Percentiles rank a stretch among this genome's conserved stretches.
Evolutionary conservation across 2,888 invertebrate species (phyloP).

Genomic region (Hyposoter dolosus): DNA sequence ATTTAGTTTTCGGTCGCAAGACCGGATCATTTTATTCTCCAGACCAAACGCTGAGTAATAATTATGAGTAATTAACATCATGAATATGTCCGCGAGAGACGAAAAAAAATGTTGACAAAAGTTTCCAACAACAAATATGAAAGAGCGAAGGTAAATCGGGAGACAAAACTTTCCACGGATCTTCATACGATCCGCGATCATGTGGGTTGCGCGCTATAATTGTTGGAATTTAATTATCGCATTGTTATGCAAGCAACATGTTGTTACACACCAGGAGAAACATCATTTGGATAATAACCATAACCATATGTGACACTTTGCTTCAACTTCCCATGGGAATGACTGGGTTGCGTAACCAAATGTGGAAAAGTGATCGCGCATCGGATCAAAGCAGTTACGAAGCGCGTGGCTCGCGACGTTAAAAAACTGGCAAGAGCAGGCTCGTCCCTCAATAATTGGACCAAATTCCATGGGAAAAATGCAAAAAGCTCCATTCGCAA

Average conservation of each 20-base stretch:
- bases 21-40: no score
- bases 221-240: constrained; percentile 48
- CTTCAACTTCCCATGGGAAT: background rate
- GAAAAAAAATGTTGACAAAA: no score
- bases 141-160: background rate
- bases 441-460: background rate
- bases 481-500: background rate
- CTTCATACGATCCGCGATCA: background rate
- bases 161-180: constrained; percentile 13
- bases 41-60: no score
- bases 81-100: no score
- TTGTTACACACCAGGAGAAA: constrained; percentile 10
- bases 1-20: no score
- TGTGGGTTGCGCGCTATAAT: background rate
- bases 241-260: constrained; percentile 25
- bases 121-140: background rate
- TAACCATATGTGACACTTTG: background rate
- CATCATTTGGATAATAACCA: constrained; percentile 3
- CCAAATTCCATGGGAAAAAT: background rate
- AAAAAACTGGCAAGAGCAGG: background rate
- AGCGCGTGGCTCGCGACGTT: background rate
- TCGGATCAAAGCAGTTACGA: constrained; percentile 2
- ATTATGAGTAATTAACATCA: no score
- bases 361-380: background rate
- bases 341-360: background rate